These are phyloP conservation scores for Beris chalybata DNA, from an alignment of 2,888 invertebrate genomes.

Conservation along the genomic window DNA sequence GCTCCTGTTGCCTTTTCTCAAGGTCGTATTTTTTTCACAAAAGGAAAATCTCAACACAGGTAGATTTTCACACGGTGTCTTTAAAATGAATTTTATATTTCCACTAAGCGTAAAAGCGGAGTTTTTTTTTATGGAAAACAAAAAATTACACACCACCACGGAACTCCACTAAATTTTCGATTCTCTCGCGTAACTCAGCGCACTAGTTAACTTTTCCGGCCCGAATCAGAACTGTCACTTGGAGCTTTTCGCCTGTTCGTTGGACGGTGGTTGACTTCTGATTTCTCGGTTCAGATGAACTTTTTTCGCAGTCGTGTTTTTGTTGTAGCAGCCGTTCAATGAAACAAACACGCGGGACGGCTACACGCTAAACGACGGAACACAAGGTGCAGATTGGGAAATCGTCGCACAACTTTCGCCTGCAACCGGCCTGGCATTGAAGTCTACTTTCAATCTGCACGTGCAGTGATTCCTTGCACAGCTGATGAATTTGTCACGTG, in stretches of 20 bases:
- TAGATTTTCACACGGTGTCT: not conserved
- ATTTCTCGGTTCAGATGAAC: not conserved
- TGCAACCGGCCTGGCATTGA: too few species aligned
- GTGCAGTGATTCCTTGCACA: too few species aligned
- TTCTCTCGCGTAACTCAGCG: too few species aligned
- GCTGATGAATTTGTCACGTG: too few species aligned
- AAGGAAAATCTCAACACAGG: not conserved
- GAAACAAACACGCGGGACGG: too few species aligned
- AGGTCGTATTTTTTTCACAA: not conserved
- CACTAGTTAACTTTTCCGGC: slow-evolving; percentile 48
- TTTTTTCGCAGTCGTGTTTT: not conserved
- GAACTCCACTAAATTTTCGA: not conserved
- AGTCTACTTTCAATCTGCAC: too few species aligned
- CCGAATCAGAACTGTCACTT: slow-evolving; percentile 56
- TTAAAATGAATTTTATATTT: not conserved
- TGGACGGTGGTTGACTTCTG: not conserved
- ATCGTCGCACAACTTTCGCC: too few species aligned
- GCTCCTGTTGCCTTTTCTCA: too few species aligned
- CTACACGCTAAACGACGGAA: too few species aligned
- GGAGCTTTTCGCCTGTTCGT: not conserved
- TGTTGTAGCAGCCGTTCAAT: not conserved
- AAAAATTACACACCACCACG: not conserved
- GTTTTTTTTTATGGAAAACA: not conserved
- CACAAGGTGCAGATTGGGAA: too few species aligned
- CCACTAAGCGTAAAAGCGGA: not conserved